Evolutionary conservation across 2,797 vertebrate genomes (phyloP).

Genomic region (Manis javanica): DNA sequence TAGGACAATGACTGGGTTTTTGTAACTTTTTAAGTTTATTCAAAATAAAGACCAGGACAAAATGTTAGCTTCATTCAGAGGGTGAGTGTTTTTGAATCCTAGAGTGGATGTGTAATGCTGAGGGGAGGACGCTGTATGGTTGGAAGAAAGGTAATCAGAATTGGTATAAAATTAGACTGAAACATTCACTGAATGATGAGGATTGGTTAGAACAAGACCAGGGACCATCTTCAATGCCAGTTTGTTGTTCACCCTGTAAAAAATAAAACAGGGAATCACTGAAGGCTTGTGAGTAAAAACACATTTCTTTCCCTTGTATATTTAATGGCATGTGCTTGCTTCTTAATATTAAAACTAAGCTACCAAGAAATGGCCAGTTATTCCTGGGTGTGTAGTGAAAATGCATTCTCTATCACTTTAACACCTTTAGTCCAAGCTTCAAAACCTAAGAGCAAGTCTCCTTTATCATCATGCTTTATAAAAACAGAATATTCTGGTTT

Average conservation of each 20-base stretch:
- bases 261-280: background rate
- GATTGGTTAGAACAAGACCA: background rate
- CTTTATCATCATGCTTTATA: background rate
- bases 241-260: background rate
- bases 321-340: background rate
- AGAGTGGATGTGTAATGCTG: no score
- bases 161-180: background rate
- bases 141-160: background rate
- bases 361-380: background rate
- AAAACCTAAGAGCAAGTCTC: background rate
- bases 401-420: background rate
- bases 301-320: background rate
- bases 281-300: background rate
- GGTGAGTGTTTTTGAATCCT: background rate
- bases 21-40: background rate
- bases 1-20: background rate
- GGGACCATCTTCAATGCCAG: background rate
- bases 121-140: background rate
- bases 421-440: background rate
- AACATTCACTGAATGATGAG: background rate
- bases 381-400: background rate
- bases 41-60: background rate
- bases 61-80: background rate
- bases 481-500: background rate
- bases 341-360: background rate